phyloP scores from a whole-genome alignment of 2,113 vertebrate species.

The Serilophus lunatus region DNA sequence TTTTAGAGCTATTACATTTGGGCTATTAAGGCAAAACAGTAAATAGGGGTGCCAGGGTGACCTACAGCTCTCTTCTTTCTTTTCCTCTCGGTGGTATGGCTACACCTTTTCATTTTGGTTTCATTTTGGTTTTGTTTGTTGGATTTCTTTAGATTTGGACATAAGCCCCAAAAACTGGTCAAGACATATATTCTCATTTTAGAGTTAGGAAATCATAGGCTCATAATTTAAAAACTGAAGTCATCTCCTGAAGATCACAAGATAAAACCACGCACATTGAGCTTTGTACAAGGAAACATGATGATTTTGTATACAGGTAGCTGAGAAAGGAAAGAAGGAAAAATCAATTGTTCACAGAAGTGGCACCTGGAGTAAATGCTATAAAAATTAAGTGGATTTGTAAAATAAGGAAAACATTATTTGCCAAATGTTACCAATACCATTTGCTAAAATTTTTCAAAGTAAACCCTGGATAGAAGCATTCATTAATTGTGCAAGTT shows the following conservation, averaged over 20 bases:
- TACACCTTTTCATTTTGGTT: background rate
- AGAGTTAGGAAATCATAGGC: background rate
- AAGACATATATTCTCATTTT: background rate
- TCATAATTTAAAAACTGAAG: background rate
- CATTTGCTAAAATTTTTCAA: background rate
- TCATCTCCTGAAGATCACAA: background rate
- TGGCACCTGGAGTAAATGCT: background rate
- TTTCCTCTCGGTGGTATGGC: background rate
- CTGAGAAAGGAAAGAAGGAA: background rate
- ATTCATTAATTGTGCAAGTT: background rate
- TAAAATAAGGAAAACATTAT: background rate
- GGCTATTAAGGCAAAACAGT: constrained; percentile 30
- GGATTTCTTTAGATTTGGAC: background rate
- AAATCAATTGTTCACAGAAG: background rate
- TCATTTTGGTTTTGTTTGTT: background rate
- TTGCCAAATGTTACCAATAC: background rate
- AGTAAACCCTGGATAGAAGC: background rate
- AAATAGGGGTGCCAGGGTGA: background rate
- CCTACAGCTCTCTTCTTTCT: background rate
- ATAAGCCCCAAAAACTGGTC: background rate
- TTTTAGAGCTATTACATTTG: constrained; percentile 12
- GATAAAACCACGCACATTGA: background rate
- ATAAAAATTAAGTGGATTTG: background rate
- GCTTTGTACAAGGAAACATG: background rate
- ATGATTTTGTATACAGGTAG: background rate